A percentile compares a stretch with the other conserved stretches of the same genome.
These are phyloP conservation scores for Tachuris rubrigastra DNA, from an alignment of 2,113 vertebrate species.

Conservation along the genomic window DNA sequence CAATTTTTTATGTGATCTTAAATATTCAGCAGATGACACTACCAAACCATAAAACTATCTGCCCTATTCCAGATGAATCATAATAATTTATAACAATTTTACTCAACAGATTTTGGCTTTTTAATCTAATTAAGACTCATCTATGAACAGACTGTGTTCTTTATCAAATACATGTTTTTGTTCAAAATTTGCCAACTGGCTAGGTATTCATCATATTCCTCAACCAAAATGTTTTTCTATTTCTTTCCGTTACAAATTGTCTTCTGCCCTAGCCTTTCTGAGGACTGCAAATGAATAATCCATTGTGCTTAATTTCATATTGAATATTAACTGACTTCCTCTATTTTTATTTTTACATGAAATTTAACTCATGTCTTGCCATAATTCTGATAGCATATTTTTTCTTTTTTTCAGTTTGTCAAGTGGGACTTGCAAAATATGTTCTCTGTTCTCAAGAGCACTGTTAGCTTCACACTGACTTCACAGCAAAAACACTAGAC, in stretches of 20 bases:
- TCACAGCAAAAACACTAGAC: background rate
- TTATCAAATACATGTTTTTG: background rate
- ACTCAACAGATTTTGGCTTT: constrained; percentile 9
- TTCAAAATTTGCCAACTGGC: constrained; percentile 51
- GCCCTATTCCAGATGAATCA: background rate
- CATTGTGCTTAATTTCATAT: background rate
- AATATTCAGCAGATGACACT: background rate
- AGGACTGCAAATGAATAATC: background rate
- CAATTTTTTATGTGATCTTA: background rate
- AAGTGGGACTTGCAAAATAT: background rate
- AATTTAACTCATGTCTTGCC: background rate
- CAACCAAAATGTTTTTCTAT: constrained; percentile 30
- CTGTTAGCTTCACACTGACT: background rate
- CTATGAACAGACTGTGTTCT: constrained; percentile 41
- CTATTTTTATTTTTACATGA: background rate
- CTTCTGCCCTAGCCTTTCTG: background rate
- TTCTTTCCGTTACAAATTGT: background rate
- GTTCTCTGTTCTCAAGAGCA: background rate
- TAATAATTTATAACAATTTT: background rate
- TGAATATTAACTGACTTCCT: background rate
- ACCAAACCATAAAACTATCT: background rate
- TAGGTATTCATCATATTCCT: background rate
- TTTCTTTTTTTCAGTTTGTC: background rate
- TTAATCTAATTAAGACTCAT: constrained; percentile 1
- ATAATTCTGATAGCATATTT: background rate